Conservation (phyloP, 2,113 vertebrate species). For the Raja brachyura region DNA sequence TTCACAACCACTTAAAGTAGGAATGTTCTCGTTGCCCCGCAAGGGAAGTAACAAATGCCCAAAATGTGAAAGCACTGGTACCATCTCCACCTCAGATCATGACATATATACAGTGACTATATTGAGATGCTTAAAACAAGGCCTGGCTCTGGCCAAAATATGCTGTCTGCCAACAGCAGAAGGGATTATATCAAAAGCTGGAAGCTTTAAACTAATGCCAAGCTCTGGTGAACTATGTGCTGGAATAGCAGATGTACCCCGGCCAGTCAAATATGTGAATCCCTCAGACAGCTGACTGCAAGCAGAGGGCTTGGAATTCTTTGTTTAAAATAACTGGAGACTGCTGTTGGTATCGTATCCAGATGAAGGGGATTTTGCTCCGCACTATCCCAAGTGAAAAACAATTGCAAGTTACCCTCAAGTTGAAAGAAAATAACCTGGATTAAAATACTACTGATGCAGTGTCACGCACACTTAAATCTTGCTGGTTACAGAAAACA, state of each 20-base stretch:
- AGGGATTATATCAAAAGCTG: constrained; percentile 28
- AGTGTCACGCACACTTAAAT: not conserved
- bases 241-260: constrained; percentile 28
- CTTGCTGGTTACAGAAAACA: not conserved
- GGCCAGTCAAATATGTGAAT: constrained; percentile 20
- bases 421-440: not conserved
- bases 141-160: not conserved
- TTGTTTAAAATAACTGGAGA: constrained; percentile 32
- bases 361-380: constrained; percentile 19
- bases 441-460: not conserved
- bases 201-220: constrained; percentile 35
- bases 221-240: constrained; percentile 28
- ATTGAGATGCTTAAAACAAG: constrained; percentile 15
- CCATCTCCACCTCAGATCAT: not conserved
- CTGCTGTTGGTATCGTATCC: not conserved
- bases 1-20: not conserved
- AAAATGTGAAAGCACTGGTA: not conserved
- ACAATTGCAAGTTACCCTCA: not conserved
- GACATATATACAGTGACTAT: not conserved
- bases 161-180: not conserved
- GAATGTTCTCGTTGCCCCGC: not conserved
- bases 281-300: constrained; percentile 6
- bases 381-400: not conserved
- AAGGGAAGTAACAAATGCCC: not conserved
- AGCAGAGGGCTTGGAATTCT: constrained; percentile 14